These are phyloP conservation scores for Theretra japonica DNA, from an alignment of 2,888 invertebrate genomes.

Conservation along the genomic window DNA sequence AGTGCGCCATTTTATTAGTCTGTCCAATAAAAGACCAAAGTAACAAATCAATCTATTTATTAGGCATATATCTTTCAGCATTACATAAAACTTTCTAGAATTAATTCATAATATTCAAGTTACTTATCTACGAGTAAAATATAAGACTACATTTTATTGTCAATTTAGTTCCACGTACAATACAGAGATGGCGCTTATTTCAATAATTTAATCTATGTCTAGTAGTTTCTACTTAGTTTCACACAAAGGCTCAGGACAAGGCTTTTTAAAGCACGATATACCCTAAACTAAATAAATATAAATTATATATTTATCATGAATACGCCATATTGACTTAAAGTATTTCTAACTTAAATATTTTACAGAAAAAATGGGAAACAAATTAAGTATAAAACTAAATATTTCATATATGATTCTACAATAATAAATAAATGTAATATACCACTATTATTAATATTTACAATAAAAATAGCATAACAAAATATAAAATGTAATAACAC, in stretches of 20 bases:
- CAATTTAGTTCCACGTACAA: constrained; percentile 25
- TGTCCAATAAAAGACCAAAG: constrained; percentile 42
- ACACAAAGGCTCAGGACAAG: constrained; percentile 25
- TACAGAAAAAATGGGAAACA: too few relatives aligned
- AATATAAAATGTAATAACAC: too few relatives aligned
- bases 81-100: constrained; percentile 63
- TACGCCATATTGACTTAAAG: background rate
- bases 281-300: constrained; percentile 11
- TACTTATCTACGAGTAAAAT: constrained; percentile 35
- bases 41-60: constrained; percentile 64
- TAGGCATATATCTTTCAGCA: constrained; percentile 72
- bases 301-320: constrained; percentile 28
- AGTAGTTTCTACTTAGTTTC: background rate
- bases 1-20: background rate
- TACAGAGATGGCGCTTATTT: constrained; percentile 25
- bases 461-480: too few relatives aligned
- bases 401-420: too few relatives aligned
- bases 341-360: background rate
- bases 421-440: too few relatives aligned
- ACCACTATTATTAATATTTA: too few relatives aligned
- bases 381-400: too few relatives aligned
- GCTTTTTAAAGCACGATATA: constrained; percentile 9
- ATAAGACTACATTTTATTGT: constrained; percentile 39
- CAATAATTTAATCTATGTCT: constrained; percentile 16
- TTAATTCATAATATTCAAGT: constrained; percentile 55